These are phyloP conservation scores for Squalus acanthias DNA, from an alignment of 2,797 vertebrate species.

Conservation along the genomic window DNA sequence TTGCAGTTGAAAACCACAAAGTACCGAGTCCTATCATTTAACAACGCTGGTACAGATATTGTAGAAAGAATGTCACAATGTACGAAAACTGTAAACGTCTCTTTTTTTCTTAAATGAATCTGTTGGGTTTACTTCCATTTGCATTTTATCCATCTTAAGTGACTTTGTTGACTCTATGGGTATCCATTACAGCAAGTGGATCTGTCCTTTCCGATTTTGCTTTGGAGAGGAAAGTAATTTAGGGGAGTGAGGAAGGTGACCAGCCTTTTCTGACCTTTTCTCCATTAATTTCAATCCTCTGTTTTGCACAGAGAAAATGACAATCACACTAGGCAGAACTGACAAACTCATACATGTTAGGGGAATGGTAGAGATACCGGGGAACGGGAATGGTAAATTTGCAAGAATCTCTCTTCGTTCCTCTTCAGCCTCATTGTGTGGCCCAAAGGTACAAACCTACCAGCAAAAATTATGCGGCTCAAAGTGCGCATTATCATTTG, in stretches of 20 bases:
- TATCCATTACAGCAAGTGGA: conserved; percentile 45
- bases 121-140: conserved; percentile 14
- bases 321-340: conserved; percentile 65
- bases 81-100: not conserved
- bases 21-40: conserved; percentile 13
- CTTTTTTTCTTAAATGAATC: not conserved
- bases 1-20: conserved; percentile 56
- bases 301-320: conserved; percentile 55
- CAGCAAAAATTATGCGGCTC: conserved; percentile 42
- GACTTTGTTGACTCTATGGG: conserved; percentile 31
- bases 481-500: conserved; percentile 67
- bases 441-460: not conserved
- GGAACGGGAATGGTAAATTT: not conserved
- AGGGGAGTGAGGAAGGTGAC: conserved; percentile 65
- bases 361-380: not conserved
- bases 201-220: conserved; percentile 69
- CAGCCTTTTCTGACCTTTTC: conserved; percentile 76
- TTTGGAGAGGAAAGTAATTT: conserved; percentile 60
- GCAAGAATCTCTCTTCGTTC: not conserved
- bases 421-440: conserved; percentile 35
- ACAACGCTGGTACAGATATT: not conserved
- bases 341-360: conserved; percentile 66
- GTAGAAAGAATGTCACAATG: not conserved
- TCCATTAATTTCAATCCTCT: conserved; percentile 70
- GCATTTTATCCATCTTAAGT: conserved; percentile 32